phyloP scores from a whole-genome alignment of 2,113 vertebrate species.

The Panthera uncia region DNA sequence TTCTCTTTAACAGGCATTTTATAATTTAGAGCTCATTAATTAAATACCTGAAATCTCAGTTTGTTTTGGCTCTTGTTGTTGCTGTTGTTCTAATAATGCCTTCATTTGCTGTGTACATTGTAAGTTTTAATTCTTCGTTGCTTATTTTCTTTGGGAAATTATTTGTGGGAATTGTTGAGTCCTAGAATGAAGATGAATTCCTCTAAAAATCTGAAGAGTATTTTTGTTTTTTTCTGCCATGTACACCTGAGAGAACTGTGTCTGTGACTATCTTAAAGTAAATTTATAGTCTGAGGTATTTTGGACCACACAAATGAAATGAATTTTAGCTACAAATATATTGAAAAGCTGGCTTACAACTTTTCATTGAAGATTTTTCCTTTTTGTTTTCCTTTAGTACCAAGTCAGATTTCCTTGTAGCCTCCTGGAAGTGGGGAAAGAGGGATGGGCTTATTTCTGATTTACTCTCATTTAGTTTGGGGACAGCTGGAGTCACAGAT shows the following conservation, averaged over 20 bases:
- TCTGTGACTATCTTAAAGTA: neutral
- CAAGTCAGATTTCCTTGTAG: neutral
- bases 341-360: neutral
- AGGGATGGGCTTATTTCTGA: neutral
- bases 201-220: neutral
- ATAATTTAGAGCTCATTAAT: neutral
- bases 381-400: neutral
- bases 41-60: neutral
- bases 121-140: neutral
- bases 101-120: neutral
- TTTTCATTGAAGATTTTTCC: neutral
- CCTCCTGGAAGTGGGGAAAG: neutral
- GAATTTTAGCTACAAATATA: constrained; percentile 4
- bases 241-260: neutral
- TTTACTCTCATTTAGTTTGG: neutral
- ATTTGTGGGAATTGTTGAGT: neutral
- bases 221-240: constrained; percentile 29
- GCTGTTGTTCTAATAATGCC: neutral
- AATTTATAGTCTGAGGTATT: constrained; percentile 1
- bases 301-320: neutral
- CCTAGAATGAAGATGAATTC: neutral
- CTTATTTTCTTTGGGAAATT: neutral
- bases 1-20: neutral
- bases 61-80: neutral
- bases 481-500: neutral